A percentile compares a stretch with the other conserved stretches of the same genome.
Conservation (phyloP, 2,888 invertebrate species). For the Drosophila pegasa region DNA sequence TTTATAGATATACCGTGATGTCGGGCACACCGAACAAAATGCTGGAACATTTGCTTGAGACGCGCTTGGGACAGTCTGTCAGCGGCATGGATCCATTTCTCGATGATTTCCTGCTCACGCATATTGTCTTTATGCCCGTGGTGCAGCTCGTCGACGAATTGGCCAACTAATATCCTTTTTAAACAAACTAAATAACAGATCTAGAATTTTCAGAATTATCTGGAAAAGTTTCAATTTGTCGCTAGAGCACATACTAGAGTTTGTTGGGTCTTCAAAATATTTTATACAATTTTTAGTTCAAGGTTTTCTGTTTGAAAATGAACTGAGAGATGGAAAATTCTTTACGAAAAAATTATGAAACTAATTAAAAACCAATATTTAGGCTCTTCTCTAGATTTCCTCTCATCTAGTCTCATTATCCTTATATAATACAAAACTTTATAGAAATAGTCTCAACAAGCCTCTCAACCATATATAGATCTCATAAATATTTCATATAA, state of each 20-base stretch:
- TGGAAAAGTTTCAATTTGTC: too few relatives aligned
- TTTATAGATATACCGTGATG: constrained; percentile 91
- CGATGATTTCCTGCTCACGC: constrained; percentile 93
- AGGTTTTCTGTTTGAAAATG: too few relatives aligned
- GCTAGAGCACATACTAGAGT: too few relatives aligned
- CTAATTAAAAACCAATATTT: too few relatives aligned
- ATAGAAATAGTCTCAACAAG: neutral
- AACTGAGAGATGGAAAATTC: too few relatives aligned
- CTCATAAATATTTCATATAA: too few relatives aligned
- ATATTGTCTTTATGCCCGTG: constrained; percentile 93
- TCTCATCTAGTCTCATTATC: too few relatives aligned
- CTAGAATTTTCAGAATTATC: neutral
- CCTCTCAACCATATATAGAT: neutral
- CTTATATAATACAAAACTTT: neutral
- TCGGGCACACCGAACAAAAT: constrained; percentile 94
- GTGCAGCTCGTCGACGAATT: constrained; percentile 90
- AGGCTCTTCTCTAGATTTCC: too few relatives aligned
- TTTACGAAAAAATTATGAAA: too few relatives aligned
- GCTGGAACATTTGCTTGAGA: constrained; percentile 93
- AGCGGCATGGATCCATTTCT: constrained; percentile 90
- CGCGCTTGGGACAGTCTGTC: constrained; percentile 88
- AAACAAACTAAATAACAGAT: constrained; percentile 55
- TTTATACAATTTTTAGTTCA: too few relatives aligned
- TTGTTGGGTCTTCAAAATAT: too few relatives aligned
- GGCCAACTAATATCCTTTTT: constrained; percentile 91